Conservation (phyloP, 2,888 invertebrate genomes). For the Tinea trinotella region DNA sequence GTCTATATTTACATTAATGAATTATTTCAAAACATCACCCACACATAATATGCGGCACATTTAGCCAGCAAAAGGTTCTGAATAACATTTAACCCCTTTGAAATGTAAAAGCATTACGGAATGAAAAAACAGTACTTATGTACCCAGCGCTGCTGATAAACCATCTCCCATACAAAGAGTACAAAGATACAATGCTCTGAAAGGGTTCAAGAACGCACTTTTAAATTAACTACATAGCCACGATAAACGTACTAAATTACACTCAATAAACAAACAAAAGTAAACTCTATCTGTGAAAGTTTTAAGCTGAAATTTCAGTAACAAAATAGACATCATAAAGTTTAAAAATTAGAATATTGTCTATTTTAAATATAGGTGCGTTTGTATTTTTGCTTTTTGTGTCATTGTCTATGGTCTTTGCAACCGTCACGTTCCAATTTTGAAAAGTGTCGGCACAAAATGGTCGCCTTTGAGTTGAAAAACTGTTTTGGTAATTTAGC, state of each 20-base stretch:
- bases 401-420: conserved; percentile 69
- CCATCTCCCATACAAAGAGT: conserved; percentile 71
- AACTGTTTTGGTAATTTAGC: conserved; percentile 48
- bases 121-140: conserved; percentile 74
- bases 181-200: conserved; percentile 74
- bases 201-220: conserved; percentile 74
- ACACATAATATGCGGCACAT: conserved; percentile 53
- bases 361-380: conserved; percentile 64
- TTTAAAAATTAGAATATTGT: conserved; percentile 47
- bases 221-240: conserved; percentile 61
- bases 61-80: conserved; percentile 49
- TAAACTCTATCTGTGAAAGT: conserved; percentile 30
- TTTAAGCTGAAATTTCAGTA: conserved; percentile 14
- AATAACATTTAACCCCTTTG: conserved; percentile 72
- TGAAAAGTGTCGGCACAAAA: conserved; percentile 72
- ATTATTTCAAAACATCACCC: conserved; percentile 44
- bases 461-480: conserved; percentile 61
- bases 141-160: conserved; percentile 70
- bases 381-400: conserved; percentile 73
- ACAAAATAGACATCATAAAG: not conserved
- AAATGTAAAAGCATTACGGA: conserved; percentile 73
- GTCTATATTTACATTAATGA: no score
- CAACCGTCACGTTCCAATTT: conserved; percentile 73
- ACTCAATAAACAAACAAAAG: conserved; percentile 32
- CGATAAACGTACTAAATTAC: conserved; percentile 40